These are phyloP conservation scores for Gephyroberyx darwinii DNA, from an alignment of 2,797 vertebrate genomes.

Conservation along the genomic window DNA sequence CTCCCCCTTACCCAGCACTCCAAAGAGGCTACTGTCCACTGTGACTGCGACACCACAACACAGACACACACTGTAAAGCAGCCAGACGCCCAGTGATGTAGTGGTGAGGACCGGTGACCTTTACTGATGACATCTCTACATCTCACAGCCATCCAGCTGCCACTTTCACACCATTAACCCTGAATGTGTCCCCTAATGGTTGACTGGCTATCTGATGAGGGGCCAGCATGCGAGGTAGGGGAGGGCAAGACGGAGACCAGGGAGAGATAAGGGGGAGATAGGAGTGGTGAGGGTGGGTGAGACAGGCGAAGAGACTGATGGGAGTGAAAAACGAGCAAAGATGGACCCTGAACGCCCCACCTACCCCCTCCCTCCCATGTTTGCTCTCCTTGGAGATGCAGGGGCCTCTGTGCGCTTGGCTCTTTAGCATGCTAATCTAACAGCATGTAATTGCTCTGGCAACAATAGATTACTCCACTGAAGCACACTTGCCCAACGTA, in stretches of 20 bases:
- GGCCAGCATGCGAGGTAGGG: slow-evolving; percentile 16
- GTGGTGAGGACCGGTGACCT: slow-evolving; percentile 57
- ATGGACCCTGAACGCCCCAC: not conserved
- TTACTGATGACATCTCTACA: slow-evolving; percentile 46
- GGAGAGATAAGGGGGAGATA: slow-evolving; percentile 18
- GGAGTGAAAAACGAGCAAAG: slow-evolving; percentile 24
- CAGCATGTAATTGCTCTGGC: slow-evolving; percentile 62
- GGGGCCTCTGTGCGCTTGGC: slow-evolving; percentile 32
- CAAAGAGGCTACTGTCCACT: not conserved
- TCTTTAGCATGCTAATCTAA: slow-evolving; percentile 71
- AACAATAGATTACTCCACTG: slow-evolving; percentile 47
- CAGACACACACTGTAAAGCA: slow-evolving; percentile 6
- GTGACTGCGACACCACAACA: not conserved
- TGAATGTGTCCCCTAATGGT: slow-evolving; percentile 31
- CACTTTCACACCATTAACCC: slow-evolving; percentile 66
- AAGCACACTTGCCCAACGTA: slow-evolving; percentile 43
- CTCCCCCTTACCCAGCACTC: not conserved
- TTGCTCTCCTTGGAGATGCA: slow-evolving; percentile 44
- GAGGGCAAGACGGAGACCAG: not conserved
- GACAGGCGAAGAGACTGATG: slow-evolving; percentile 10
- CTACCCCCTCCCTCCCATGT: slow-evolving; percentile 1
- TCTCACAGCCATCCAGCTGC: slow-evolving; percentile 36
- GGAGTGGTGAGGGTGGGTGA: slow-evolving; percentile 13
- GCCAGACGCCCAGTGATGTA: slow-evolving; percentile 19
- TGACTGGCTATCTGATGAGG: slow-evolving; percentile 1